These are phyloP conservation scores for Napeogenes inachia DNA, from an alignment of 2,888 invertebrate genomes.

Conservation along the genomic window DNA sequence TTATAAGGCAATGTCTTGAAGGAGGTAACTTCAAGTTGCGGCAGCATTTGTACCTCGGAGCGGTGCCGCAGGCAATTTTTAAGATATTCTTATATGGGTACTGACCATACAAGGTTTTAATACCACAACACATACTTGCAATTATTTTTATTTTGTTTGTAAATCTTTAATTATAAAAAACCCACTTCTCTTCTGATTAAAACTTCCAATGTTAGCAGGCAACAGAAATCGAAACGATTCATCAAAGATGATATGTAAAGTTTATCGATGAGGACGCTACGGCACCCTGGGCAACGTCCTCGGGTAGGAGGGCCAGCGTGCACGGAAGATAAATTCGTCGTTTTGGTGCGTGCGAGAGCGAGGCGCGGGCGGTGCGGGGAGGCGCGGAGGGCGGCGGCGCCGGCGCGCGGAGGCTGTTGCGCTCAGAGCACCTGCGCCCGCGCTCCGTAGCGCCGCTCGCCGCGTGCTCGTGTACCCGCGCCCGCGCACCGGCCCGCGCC, in stretches of 20 bases:
- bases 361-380: conserved; percentile 59
- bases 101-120: conserved; percentile 1
- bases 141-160: background rate
- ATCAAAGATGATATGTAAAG: conserved; percentile 10
- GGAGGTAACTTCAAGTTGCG: conserved; percentile 21
- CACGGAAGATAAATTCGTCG: conserved; percentile 75
- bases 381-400: conserved; percentile 77
- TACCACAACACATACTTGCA: conserved; percentile 1
- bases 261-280: conserved; percentile 24
- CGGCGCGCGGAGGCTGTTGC: conserved; percentile 80
- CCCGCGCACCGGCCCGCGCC: conserved; percentile 61
- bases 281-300: conserved; percentile 54
- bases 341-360: conserved; percentile 72
- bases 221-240: conserved; percentile 6
- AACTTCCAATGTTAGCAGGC: background rate
- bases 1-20: conserved; percentile 23
- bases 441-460: conserved; percentile 77
- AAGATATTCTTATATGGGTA: conserved; percentile 9
- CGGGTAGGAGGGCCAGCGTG: conserved; percentile 68
- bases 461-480: conserved; percentile 71
- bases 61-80: conserved; percentile 26
- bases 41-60: conserved; percentile 41
- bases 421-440: conserved; percentile 85
- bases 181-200: background rate
- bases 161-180: background rate